phyloP scores from a whole-genome alignment of 2,113 vertebrate genomes.

The Megalops atlanticus region DNA sequence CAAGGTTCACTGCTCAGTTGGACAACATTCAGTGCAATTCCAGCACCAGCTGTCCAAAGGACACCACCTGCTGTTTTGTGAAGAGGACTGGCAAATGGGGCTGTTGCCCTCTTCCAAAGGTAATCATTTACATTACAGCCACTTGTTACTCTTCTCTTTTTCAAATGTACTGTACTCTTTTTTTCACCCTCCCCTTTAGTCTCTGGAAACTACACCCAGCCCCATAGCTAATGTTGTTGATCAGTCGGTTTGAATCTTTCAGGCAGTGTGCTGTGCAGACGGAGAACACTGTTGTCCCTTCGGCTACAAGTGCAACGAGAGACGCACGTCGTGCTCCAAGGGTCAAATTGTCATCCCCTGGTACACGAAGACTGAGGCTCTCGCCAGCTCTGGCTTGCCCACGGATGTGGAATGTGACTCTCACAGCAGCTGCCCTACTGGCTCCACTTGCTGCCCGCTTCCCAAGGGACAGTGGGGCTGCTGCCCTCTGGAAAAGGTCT shows the following conservation, averaged over 20 bases:
- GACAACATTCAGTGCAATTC: not conserved
- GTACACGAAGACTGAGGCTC: constrained; percentile 61
- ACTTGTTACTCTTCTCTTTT: too few relatives aligned
- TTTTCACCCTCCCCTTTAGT: not conserved
- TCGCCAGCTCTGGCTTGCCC: not conserved
- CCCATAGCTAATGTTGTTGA: not conserved
- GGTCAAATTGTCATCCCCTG: constrained; percentile 62
- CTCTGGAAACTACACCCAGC: not conserved
- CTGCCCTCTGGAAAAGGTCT: constrained; percentile 64
- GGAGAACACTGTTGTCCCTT: constrained; percentile 67
- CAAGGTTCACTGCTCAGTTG: constrained; percentile 39
- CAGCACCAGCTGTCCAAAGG: constrained; percentile 19
- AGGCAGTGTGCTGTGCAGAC: constrained; percentile 54
- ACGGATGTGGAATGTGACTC: constrained; percentile 36
- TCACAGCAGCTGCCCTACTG: constrained; percentile 40
- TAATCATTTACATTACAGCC: not conserved
- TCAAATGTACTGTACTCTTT: not conserved
- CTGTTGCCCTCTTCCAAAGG: constrained; percentile 15
- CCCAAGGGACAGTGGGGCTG: constrained; percentile 57
- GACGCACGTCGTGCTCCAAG: constrained; percentile 41
- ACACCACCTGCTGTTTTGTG: constrained; percentile 22
- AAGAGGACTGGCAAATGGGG: not conserved
- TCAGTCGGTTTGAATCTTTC: not conserved
- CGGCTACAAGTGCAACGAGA: constrained; percentile 51
- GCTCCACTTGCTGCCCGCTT: constrained; percentile 59